Conservation (phyloP, 2,888 invertebrate genomes). For the Cistogaster globosa region DNA sequence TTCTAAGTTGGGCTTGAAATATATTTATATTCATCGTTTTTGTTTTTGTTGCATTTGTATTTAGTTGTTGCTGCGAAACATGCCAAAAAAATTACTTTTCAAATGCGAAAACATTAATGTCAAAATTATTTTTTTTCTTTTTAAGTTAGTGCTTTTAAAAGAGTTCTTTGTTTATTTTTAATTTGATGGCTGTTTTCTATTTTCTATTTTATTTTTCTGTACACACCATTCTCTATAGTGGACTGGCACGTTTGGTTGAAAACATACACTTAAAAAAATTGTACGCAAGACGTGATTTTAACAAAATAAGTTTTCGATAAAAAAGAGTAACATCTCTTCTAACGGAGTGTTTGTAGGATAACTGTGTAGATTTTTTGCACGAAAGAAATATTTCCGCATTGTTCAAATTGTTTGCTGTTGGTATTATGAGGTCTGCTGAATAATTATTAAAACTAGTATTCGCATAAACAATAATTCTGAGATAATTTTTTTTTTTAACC, state of each 20-base stretch:
- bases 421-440: too few relatives aligned
- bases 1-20: constrained; percentile 48
- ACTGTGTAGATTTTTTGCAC: too few relatives aligned
- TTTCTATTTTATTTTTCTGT: background rate
- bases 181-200: constrained; percentile 57
- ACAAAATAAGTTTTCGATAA: too few relatives aligned
- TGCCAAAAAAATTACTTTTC: constrained; percentile 42
- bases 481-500: background rate
- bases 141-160: constrained; percentile 27
- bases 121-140: constrained; percentile 36
- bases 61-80: constrained; percentile 46
- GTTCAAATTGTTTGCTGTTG: too few relatives aligned
- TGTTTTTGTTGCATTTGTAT: background rate
- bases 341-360: too few relatives aligned
- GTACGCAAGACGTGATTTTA: background rate
- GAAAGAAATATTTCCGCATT: too few relatives aligned
- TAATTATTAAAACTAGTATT: too few relatives aligned
- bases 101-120: constrained; percentile 63
- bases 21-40: background rate
- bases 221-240: too few relatives aligned
- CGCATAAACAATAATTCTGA: too few relatives aligned
- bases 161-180: constrained; percentile 43
- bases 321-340: too few relatives aligned
- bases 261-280: constrained; percentile 37
- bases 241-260: constrained; percentile 7